Base-by-base conservation (phyloP, 2,888 invertebrate species). In the Diaprepes abbreviatus region DNA sequence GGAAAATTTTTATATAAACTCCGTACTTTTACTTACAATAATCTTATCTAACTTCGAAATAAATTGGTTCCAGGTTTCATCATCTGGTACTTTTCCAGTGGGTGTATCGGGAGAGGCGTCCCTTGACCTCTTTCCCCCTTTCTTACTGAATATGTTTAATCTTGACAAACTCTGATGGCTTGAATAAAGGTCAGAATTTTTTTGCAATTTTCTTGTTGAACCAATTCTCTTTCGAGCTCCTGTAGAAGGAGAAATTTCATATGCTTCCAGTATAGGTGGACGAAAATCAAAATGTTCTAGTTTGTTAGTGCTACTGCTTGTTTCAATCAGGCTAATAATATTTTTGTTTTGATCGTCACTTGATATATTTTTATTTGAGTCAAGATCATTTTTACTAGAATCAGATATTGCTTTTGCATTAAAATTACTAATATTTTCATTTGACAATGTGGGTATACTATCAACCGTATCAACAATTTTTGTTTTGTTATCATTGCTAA, bases 41-140 rank as follows among this genome's bases (percentile, higher is more conserved):
- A 88, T 86, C 17, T 83, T 83, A 73, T 87, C 86, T 31, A 88
- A 79, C 71, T 86, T 85, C 1, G 80, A 72, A 33, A 88, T 77
- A 76, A 88, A 88, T 45, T 81, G 79, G 71, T 85, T 85, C 87
- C 87, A 87, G 71, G 84, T 86, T 55, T 86, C 84, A 69, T 83
- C 84, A 4, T 73, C 38, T 12, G 38, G 19, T 10, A 12, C 21
- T 33, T 28, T 54, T 31, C 6, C 28, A 45, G 40, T 19, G 10
- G 59, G 28, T 31, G 59, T 28, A 10, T 62, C 31, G 1, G 45
- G 67, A 14, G 60, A 62, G 2, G 50, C 38, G n/a, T 62, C 50
- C 6, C 50, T 35, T 9, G 52, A 62, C 9, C n/a, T 21, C 16
- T 62, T 62, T 9, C 36, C 36, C 1, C 24, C 17, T 10, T 57